phyloP scores from a whole-genome alignment of 2,113 vertebrate species.

The Chaenocephalus aceratus region DNA sequence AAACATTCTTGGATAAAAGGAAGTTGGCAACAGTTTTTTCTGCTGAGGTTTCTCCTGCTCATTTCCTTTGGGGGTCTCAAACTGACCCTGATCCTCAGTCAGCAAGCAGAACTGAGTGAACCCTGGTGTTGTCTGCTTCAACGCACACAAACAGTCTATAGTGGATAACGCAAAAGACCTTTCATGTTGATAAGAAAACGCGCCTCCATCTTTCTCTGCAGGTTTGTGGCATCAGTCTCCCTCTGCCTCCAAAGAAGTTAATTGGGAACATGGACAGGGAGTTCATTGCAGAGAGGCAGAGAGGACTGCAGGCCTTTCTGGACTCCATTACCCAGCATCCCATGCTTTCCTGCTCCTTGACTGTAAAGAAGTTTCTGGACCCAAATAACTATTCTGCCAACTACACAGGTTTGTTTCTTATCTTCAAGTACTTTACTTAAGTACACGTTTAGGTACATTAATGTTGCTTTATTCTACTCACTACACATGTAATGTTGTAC shows the following conservation, averaged over 20 bases:
- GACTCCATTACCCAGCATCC: slow-evolving; percentile 94
- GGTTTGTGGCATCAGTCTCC: slow-evolving; percentile 92
- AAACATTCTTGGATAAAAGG: slow-evolving; percentile 46
- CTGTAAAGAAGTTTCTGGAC: slow-evolving; percentile 96
- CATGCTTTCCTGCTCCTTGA: slow-evolving; percentile 90
- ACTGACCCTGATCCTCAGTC: background rate
- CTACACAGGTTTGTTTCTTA: slow-evolving; percentile 88
- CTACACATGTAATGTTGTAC: background rate
- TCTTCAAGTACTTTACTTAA: background rate
- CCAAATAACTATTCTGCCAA: slow-evolving; percentile 95
- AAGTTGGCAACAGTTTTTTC: slow-evolving; percentile 50
- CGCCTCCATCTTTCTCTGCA: slow-evolving; percentile 55
- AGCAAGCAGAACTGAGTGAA: background rate
- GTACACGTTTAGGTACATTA: background rate
- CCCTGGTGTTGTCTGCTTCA: background rate
- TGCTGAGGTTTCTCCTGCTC: slow-evolving; percentile 61
- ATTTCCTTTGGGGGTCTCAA: slow-evolving; percentile 50
- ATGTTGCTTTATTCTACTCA: background rate
- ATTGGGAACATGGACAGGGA: slow-evolving; percentile 98
- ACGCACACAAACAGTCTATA: background rate
- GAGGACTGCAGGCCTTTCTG: slow-evolving; percentile 94
- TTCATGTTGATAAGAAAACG: background rate
- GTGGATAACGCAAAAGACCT: too few relatives aligned
- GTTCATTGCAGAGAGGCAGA: slow-evolving; percentile 97
- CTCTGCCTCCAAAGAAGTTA: slow-evolving; percentile 97